A percentile compares a stretch with the other conserved stretches of the same genome.
Evolutionary conservation across 2,113 vertebrate genomes (phyloP).

Genomic region (Corvus cornix): DNA sequence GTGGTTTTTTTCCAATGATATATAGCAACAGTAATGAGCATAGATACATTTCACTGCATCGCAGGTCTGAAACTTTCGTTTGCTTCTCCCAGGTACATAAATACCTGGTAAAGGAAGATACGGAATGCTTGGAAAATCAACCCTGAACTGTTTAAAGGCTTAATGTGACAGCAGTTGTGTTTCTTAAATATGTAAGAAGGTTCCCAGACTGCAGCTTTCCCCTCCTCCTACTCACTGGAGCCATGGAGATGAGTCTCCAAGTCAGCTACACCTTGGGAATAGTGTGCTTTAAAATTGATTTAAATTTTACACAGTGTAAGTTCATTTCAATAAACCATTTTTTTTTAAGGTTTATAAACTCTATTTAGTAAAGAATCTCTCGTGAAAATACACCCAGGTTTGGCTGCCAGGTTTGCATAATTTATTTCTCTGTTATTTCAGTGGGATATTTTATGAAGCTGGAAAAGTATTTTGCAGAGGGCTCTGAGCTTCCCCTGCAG

Average conservation of each 20-base stretch:
- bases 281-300: not conserved
- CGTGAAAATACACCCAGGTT: accelerated
- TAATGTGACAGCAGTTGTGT: not conserved
- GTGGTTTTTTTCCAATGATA: not conserved
- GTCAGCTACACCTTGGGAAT: not conserved
- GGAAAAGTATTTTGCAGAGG: not conserved
- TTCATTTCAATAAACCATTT: not conserved
- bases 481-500: not conserved
- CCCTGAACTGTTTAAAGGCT: not conserved
- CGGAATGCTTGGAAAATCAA: not conserved
- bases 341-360: not conserved
- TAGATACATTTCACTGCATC: not conserved
- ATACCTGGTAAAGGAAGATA: not conserved
- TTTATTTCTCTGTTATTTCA: not conserved
- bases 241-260: not conserved
- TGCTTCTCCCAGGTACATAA: not conserved
- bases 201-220: not conserved
- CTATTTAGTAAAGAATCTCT: not conserved
- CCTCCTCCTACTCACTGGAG: not conserved
- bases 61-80: not conserved
- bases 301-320: not conserved
- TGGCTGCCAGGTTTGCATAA: not conserved
- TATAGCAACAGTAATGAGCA: not conserved
- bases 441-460: not conserved
- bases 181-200: not conserved